Evolutionary conservation across 2,888 invertebrate genomes (phyloP), one percentile per base, ranked within the genome.

Genomic region (Drosophila barbarae): DNA sequence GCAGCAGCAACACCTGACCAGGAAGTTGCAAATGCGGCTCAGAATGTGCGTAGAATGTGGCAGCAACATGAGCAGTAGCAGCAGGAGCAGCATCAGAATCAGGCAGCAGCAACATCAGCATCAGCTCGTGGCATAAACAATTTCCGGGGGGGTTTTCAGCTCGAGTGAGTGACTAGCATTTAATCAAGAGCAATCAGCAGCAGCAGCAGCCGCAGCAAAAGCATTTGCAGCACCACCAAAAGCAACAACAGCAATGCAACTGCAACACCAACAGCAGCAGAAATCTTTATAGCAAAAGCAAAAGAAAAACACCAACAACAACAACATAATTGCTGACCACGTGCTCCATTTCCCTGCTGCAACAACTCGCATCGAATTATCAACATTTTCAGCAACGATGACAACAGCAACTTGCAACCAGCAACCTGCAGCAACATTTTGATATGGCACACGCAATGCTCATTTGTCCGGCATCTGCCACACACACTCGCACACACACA

Each of bases 81-180:
- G 7, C 47, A 76, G 74, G 74, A 41, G 30, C 53, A 34, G n/a
- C 23, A 36, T 7, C 55, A 35, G n/a, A 18, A 51, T 2, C 52
- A 74, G 76, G 38, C 38, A 56, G 44, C 41, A 12, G 39, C 50
- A 32, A 8, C 41, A 51, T n/a, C 52, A 32, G 26, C 41, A 53
- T n/a, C 56, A 76, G 77, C 79, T 78, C 72, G 79, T 77, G 77
- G 79, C 77, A 77, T 64, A 73, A 78, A 77, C 77, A 78, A 78
- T 78, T 80, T 78, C 78, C 80, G 77, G 78, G 77, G 70, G 72
- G 72, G 69, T 15, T 42, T 54, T 61, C 41, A 55, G 42, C 42
- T 77, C 72, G 69, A 78, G 80, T 80, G 80, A 78, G 77, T 78
- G 77, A 78, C 77, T 79, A 79, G 79, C 79, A 76, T 77, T 79